A percentile compares a stretch with the other conserved stretches of the same genome.
phyloP scores from a whole-genome alignment of 2,797 vertebrate species.

The Simalia tracyae region DNA sequence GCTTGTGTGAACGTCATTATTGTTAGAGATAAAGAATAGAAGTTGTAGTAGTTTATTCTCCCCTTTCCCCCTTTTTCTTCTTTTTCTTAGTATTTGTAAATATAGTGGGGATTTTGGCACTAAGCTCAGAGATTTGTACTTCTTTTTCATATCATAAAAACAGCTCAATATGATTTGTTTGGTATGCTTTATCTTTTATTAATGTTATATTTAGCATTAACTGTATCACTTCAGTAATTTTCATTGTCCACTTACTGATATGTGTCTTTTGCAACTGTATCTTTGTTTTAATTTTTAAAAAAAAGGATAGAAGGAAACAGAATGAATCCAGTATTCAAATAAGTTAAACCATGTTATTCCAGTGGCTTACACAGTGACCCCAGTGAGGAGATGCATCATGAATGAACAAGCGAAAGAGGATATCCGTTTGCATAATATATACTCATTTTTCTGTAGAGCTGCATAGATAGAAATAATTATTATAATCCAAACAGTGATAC shows the following conservation, averaged over 20 bases:
- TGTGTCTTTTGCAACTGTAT: background rate
- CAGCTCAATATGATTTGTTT: background rate
- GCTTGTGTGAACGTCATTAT: too few species aligned
- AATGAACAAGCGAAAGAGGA: background rate
- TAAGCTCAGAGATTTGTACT: background rate
- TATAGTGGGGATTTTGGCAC: background rate
- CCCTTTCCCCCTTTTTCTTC: background rate
- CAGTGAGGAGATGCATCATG: background rate
- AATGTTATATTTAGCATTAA: background rate
- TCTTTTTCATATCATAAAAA: background rate
- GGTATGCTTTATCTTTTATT: background rate
- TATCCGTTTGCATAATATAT: background rate
- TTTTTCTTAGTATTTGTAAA: background rate
- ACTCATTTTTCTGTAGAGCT: background rate
- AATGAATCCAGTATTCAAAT: background rate
- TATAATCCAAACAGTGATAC: background rate
- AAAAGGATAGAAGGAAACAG: background rate
- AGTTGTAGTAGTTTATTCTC: too few species aligned
- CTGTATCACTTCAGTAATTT: background rate
- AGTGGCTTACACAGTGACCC: background rate
- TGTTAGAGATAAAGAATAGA: background rate
- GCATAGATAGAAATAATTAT: background rate
- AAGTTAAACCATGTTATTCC: background rate
- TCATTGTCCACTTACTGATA: background rate
- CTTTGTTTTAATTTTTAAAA: background rate